These are phyloP conservation scores for Gnathonemus echidnorhynchus DNA, from an alignment of 2,113 vertebrate species.

Conservation along the genomic window DNA sequence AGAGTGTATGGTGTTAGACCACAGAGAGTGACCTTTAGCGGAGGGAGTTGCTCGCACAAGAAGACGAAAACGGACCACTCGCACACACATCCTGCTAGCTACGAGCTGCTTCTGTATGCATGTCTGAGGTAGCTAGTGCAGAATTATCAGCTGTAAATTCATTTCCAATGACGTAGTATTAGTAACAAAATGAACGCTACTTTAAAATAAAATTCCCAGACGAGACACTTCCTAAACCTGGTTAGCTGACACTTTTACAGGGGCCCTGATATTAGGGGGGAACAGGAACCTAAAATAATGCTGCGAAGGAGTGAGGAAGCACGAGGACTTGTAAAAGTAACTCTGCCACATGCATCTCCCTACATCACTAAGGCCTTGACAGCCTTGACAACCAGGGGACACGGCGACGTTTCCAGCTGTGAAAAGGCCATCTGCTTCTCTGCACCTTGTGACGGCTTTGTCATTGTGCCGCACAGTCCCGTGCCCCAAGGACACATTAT, in stretches of 20 bases:
- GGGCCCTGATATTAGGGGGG: neutral
- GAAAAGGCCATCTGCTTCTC: constrained; percentile 64
- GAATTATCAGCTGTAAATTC: neutral
- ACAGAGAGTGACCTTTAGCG: neutral
- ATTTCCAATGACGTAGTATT: neutral
- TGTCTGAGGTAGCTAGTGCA: neutral
- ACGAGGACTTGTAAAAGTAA: constrained; percentile 23
- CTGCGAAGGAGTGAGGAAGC: neutral
- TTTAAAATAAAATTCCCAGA: neutral
- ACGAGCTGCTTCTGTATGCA: neutral
- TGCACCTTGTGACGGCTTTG: constrained; percentile 44
- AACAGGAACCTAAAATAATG: neutral
- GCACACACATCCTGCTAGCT: neutral
- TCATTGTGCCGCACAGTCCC: constrained; percentile 46
- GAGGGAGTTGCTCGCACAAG: neutral
- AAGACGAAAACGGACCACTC: neutral
- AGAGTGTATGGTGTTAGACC: neutral
- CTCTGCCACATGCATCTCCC: constrained; percentile 61
- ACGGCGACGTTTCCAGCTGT: constrained; percentile 50
- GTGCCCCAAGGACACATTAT: constrained; percentile 26
- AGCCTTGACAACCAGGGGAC: constrained; percentile 36
- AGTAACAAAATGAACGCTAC: neutral
- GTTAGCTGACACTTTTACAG: neutral
- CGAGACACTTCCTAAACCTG: neutral
- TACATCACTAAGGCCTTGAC: constrained; percentile 29